Conservation (phyloP, 2,797 vertebrate species). For the Enteromius unitaeniatus region DNA sequence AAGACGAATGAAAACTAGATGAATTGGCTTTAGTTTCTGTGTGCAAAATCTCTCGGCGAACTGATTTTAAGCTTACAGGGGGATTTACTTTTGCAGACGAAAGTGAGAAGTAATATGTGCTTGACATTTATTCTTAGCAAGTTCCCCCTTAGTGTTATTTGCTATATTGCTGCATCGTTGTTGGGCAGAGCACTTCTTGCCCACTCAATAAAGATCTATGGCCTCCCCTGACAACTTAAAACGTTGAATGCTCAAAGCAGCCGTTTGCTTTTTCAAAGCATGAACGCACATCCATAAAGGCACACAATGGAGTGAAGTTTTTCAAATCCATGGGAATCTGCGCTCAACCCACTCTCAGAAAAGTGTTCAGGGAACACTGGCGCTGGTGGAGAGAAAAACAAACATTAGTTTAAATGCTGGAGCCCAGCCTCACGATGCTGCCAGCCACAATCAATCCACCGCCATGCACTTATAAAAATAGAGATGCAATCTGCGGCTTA, state of each 20-base stretch:
- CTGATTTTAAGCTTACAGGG: slow-evolving; percentile 32
- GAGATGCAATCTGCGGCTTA: slow-evolving; percentile 31
- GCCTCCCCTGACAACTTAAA: slow-evolving; percentile 60
- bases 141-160: slow-evolving; percentile 40
- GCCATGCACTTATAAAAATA: slow-evolving; percentile 46
- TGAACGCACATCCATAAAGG: slow-evolving; percentile 47
- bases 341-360: slow-evolving; percentile 36
- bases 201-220: slow-evolving; percentile 57
- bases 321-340: slow-evolving; percentile 50
- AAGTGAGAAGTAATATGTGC: slow-evolving; percentile 45
- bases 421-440: slow-evolving; percentile 30
- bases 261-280: slow-evolving; percentile 35
- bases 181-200: slow-evolving; percentile 58
- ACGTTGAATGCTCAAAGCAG: slow-evolving; percentile 52
- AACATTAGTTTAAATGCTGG: slow-evolving; percentile 43
- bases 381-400: slow-evolving; percentile 28
- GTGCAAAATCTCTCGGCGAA: neutral
- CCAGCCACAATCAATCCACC: slow-evolving; percentile 50
- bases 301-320: slow-evolving; percentile 39
- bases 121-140: slow-evolving; percentile 54
- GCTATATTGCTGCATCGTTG: slow-evolving; percentile 46
- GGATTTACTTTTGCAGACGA: slow-evolving; percentile 34
- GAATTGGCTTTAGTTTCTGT: slow-evolving; percentile 14
- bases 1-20: slow-evolving; percentile 32
- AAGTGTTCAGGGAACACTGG: slow-evolving; percentile 25